Base-by-base conservation (phyloP, 2,797 vertebrate genomes). In the Chelon labrosus region DNA sequence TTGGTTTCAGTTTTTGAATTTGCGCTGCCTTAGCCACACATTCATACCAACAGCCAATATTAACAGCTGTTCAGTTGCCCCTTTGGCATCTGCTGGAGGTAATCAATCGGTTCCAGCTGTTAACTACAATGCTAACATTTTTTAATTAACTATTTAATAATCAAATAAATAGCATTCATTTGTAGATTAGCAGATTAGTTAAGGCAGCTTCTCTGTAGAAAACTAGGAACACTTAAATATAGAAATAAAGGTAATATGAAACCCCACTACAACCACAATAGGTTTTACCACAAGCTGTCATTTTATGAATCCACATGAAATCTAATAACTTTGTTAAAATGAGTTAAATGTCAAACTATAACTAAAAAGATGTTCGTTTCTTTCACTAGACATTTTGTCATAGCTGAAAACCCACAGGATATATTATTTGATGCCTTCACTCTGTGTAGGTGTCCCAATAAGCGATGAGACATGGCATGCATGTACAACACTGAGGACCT, bases 61-160 rank as follows among this genome's bases (percentile, higher is more conserved):
- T 20, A 46, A 55, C 25, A 39, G 16, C 52, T 8, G 42, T 35
- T 35, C 31, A 35, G 31, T 64, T 51, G 2, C 52, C 41, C 31
- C 7, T 19, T 37, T n/a, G 25, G 35, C 46, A 44, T 37, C 19
- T 25, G 38, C 52, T 56, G 68, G 8, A 42, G 12, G 13, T 42
- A 64, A 70, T 42, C 10, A 60, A 54, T 54, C 10, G 65, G 13
- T 17, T 56, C 20, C 31, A 54, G 44, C 22, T 50, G 37, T 25
- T 16, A 62, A 66, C 17, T 42, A 38, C 3, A n/a, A 22, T 54
- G 38, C 9, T 9, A 16, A n/a, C 7, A 10, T 3, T 42, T 54
- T 37, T 66, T 56, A 56, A 51, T 27, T 20, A n/a, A 57, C 12
- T 41, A 20, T 56, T 38, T 11, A 25, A 38, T 2, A 17, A 5